Evolutionary conservation across 2,113 vertebrate genomes (phyloP).

Genomic region (Cryptomyrus ogoouensis): DNA sequence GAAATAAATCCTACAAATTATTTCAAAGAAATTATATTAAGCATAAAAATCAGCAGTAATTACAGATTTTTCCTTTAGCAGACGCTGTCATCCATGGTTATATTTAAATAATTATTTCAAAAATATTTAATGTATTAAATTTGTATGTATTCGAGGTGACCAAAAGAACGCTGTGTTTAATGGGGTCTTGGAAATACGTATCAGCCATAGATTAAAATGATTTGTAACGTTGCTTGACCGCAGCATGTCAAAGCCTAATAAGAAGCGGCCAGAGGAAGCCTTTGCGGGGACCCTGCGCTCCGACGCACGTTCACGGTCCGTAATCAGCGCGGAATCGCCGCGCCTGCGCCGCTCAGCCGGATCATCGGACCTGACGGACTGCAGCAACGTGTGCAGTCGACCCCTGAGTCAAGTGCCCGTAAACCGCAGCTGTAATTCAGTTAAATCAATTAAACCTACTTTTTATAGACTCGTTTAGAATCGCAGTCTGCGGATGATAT

Average conservation of each 20-base stretch:
- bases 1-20: not conserved
- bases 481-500: not conserved
- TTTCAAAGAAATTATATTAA: not conserved
- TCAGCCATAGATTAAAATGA: not conserved
- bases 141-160: not conserved
- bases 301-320: not conserved
- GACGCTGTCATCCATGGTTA: not conserved
- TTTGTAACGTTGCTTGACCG: not conserved
- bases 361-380: not conserved
- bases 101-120: not conserved
- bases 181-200: not conserved
- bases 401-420: not conserved
- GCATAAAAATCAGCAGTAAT: not conserved
- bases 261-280: not conserved
- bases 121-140: not conserved
- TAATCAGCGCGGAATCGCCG: not conserved
- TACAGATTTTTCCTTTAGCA: not conserved
- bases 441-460: not conserved
- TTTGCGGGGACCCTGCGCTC: not conserved
- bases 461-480: not conserved
- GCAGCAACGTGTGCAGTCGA: not conserved
- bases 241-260: not conserved
- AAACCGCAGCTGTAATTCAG: not conserved
- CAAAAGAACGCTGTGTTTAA: not conserved
- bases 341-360: not conserved